Evolutionary conservation across 1,140 invertebrate species (phyloP).

Genomic region (Oryctes rhinoceros): DNA sequence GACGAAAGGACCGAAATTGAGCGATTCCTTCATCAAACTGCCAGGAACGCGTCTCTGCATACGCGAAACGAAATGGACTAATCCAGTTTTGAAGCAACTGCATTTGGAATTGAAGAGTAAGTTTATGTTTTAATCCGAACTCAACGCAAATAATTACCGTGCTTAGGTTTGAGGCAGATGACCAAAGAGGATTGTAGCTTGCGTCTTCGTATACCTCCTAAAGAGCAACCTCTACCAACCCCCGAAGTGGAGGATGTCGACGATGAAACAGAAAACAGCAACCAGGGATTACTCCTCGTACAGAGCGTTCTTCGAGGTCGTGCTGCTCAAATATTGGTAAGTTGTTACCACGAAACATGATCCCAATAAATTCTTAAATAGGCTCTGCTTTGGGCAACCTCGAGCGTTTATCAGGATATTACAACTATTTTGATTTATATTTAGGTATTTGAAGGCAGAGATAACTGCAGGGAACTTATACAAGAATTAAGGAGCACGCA

Average conservation of each 20-base stretch:
- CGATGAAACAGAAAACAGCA: conserved; percentile 65
- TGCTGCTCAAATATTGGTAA: conserved; percentile 74
- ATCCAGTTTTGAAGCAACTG: conserved; percentile 66
- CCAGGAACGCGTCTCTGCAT: conserved; percentile 63
- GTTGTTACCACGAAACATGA: neutral
- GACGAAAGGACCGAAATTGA: conserved; percentile 52
- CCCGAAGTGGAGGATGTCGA: conserved; percentile 65
- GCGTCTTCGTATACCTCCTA: conserved; percentile 43
- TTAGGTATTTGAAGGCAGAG: conserved; percentile 75
- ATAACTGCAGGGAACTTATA: conserved; percentile 72
- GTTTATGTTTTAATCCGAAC: neutral
- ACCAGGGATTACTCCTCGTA: conserved; percentile 69
- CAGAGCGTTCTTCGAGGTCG: conserved; percentile 74
- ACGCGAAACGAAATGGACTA: conserved; percentile 70
- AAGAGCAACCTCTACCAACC: conserved; percentile 61
- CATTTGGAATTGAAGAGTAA: conserved; percentile 68
- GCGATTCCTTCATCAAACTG: conserved; percentile 49
- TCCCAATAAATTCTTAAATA: neutral
- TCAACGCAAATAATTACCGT: neutral
- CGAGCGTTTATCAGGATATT: neutral
- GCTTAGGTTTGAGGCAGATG: conserved; percentile 32
- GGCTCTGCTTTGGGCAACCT: neutral
- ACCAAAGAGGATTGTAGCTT: conserved; percentile 45
- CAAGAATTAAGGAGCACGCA: conserved; percentile 73
- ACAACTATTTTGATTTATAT: conserved; percentile 45